Conservation (phyloP, 2,888 invertebrate genomes). For the Coronaproctus castanopsis region DNA sequence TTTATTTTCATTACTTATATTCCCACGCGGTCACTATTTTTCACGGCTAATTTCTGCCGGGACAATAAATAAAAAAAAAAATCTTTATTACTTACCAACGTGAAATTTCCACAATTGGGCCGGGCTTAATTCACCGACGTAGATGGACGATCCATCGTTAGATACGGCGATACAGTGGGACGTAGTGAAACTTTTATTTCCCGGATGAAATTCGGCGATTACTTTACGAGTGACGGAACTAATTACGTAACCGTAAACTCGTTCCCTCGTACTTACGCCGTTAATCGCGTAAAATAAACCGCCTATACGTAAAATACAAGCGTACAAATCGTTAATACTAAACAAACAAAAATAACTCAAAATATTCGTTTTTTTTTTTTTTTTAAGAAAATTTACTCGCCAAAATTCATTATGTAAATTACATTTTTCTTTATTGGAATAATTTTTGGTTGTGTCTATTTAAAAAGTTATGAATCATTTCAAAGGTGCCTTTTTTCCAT, state of each 20-base stretch:
- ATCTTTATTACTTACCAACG: neutral
- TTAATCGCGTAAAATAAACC: conserved; percentile 10
- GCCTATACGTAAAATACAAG: too few species aligned
- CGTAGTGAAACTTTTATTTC: conserved; percentile 11
- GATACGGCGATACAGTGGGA: conserved; percentile 68
- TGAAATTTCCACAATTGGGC: conserved; percentile 57
- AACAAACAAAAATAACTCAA: conserved; percentile 11
- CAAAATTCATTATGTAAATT: too few species aligned
- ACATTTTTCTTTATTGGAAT: too few species aligned
- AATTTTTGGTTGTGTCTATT: too few species aligned
- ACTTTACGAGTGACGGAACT: neutral
- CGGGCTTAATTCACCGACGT: conserved; percentile 71
- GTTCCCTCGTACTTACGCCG: neutral
- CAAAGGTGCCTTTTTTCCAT: too few species aligned
- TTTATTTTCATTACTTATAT: too few species aligned
- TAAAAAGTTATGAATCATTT: too few species aligned
- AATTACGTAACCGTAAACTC: conserved; percentile 6
- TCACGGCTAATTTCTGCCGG: too few species aligned
- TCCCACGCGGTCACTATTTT: too few species aligned
- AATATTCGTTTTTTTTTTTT: too few species aligned
- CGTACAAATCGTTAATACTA: conserved; percentile 47
- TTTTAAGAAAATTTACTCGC: too few species aligned
- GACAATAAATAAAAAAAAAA: too few species aligned
- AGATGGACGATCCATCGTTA: conserved; percentile 58
- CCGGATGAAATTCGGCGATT: conserved; percentile 4